Evolutionary conservation across 2,888 invertebrate species (phyloP), one percentile per base, ranked within the genome.

Genomic region (Euclidia mi): DNA sequence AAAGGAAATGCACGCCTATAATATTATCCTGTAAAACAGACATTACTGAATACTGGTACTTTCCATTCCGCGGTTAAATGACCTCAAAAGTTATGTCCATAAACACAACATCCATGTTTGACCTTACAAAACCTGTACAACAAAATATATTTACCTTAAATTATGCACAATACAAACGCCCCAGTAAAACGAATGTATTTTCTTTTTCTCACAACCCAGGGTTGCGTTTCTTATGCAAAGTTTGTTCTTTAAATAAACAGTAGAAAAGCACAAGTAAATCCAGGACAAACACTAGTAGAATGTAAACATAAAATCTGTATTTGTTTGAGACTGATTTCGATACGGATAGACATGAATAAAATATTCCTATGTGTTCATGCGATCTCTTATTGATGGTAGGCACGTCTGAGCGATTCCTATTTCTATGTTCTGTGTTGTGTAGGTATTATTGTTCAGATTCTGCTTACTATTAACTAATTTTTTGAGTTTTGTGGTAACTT

Each of bases 301-400:
- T 51, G 62, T 55, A 72, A 65, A 71, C 59, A 56, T 7, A 59
- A 65, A 68, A 71, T 68, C 69, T 68, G 72, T 72, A 65, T 71
- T 38, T 51, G 38, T 51, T 25, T 51, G 44, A 42, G 12, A 7
- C 25, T 11, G 61, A 41, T 56, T 49, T 55, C 51, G 52, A 45
- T 62, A 59, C 41, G 55, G 28, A 56, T 72, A 64, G 56, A 66
- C 56, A 65, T 75, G 72, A 74, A 74, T 75, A 74, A 75, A 71
- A 75, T 67, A 70, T 71, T 42, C 20, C 29, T 34, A 31, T 47
- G 15, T 46, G 47, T 52, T 45, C 40, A 29, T 35, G 47, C 20
- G 42, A 47, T 56, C 25, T 34, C 50, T 46, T 64, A 62, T 72
- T 64, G 60, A 72, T 61, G 50, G 44, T 31, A 32, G 56, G 37